phyloP scores from a whole-genome alignment of 2,797 vertebrate species.

The Gorsachius magnificus region DNA sequence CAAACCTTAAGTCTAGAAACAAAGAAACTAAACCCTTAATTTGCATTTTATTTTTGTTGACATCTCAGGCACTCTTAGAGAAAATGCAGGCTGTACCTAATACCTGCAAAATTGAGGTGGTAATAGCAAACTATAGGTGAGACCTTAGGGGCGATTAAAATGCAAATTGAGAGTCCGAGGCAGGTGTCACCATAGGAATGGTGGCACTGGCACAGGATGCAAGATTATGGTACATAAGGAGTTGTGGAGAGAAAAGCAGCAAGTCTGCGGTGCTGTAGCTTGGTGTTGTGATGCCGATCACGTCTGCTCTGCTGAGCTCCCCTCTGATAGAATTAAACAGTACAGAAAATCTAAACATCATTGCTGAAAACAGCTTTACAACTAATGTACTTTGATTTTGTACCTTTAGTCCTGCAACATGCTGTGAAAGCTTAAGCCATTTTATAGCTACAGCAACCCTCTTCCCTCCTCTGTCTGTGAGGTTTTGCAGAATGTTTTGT shows the following conservation, averaged over 20 bases:
- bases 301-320: not conserved
- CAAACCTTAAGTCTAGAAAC: not conserved
- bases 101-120: not conserved
- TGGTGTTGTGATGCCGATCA: not conserved
- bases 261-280: not conserved
- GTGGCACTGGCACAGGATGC: not conserved
- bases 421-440: not conserved
- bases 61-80: not conserved
- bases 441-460: not conserved
- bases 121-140: not conserved
- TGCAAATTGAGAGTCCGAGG: not conserved
- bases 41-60: not conserved
- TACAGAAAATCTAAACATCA: not conserved
- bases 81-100: not conserved
- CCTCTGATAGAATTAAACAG: not conserved
- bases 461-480: not conserved
- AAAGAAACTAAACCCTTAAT: not conserved
- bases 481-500: not conserved
- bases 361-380: not conserved
- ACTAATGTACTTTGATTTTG: not conserved
- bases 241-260: not conserved
- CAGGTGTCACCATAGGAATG: not conserved
- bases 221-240: not conserved
- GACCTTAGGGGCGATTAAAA: not conserved
- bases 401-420: not conserved